A percentile compares a stretch with the other conserved stretches of the same genome.
These are phyloP conservation scores for Phalera bucephala DNA, from an alignment of 2,888 invertebrate genomes.

Conservation along the genomic window DNA sequence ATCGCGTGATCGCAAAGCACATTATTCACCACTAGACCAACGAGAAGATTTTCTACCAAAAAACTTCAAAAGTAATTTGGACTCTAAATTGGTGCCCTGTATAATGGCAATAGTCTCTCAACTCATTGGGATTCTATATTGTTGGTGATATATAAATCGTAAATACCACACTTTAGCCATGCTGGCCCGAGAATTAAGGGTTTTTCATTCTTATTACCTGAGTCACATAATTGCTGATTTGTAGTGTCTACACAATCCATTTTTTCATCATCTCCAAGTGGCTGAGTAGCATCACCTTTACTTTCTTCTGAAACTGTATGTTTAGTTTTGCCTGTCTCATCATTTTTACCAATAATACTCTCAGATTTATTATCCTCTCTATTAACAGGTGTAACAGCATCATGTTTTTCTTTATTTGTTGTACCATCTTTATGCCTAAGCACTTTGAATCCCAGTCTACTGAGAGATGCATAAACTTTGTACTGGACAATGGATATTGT, in stretches of 20 bases:
- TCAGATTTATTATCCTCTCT: constrained; percentile 1
- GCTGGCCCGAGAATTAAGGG: no score
- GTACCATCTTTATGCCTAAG: constrained; percentile 57
- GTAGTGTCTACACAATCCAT: neutral
- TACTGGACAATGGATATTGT: constrained; percentile 73
- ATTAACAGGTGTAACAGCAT: neutral
- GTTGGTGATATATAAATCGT: no score
- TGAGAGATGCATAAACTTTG: constrained; percentile 83
- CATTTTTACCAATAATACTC: constrained; percentile 4
- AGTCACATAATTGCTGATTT: constrained; percentile 1
- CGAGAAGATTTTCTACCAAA: no score
- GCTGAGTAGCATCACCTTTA: neutral
- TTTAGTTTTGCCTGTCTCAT: constrained; percentile 1
- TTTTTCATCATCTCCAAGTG: neutral
- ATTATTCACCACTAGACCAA: no score
- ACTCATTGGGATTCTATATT: no score
- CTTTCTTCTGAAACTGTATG: constrained; percentile 2
- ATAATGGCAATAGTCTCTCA: no score
- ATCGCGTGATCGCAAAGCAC: no score
- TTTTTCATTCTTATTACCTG: constrained; percentile 3
- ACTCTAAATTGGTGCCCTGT: no score
- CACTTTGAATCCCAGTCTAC: constrained; percentile 82
- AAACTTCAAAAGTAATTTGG: no score
- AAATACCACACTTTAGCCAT: no score
- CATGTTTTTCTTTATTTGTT: neutral